These are phyloP conservation scores for Diacarnus erythraeanus DNA, from an alignment of 37 sponge, comb jelly and placozoan species.

Conservation along the genomic window DNA sequence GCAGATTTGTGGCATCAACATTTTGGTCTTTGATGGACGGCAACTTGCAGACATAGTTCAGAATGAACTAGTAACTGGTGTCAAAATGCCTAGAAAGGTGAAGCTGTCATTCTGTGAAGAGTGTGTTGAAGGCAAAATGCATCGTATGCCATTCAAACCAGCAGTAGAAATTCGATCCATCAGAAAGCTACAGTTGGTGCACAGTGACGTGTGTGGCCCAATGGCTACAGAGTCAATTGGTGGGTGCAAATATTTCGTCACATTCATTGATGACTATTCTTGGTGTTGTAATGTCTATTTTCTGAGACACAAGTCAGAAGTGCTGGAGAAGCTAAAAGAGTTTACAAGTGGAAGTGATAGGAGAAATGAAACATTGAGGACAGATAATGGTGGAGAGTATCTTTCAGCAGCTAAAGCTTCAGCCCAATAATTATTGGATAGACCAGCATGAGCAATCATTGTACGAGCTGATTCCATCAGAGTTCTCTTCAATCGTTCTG, in stretches of 20 bases:
- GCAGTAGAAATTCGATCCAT: constrained; percentile 45
- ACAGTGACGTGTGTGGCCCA: constrained; percentile 63
- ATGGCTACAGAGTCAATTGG: constrained; percentile 62
- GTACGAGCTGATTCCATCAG: constrained; percentile 64
- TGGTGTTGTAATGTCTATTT: constrained; percentile 56
- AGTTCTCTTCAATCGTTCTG: too few species aligned
- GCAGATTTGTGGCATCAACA: constrained; percentile 53
- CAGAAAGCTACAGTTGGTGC: constrained; percentile 37
- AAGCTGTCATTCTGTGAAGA: constrained; percentile 55
- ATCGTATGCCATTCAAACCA: constrained; percentile 31
- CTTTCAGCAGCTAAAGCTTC: constrained; percentile 43
- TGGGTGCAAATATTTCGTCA: constrained; percentile 63
- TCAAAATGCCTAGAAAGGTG: constrained; percentile 14
- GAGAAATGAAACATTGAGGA: constrained; percentile 23
- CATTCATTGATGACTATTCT: constrained; percentile 65
- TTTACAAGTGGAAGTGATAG: constrained; percentile 46
- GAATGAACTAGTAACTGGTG: constrained; percentile 17
- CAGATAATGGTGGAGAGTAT: constrained; percentile 63
- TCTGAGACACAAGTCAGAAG: constrained; percentile 46
- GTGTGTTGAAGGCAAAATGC: too few species aligned
- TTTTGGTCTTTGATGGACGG: constrained; percentile 43
- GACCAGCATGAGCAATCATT: constrained; percentile 49
- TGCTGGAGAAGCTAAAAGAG: constrained; percentile 54
- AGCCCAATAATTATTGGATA: too few species aligned
- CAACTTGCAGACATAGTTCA: background rate